Base-by-base conservation (phyloP, 2,888 invertebrate species). In the Mythimna lalbum region DNA sequence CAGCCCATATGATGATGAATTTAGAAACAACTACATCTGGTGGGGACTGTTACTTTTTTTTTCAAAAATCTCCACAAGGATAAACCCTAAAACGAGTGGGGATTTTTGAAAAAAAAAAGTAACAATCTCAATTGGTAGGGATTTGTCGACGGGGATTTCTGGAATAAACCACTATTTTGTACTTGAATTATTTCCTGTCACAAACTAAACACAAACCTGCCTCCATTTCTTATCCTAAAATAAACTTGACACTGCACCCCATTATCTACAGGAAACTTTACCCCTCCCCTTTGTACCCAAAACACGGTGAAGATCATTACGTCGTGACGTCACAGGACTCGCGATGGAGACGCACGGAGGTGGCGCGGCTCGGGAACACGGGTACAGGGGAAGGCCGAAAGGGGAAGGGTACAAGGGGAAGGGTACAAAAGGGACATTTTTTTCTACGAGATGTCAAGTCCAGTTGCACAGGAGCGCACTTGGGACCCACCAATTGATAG, bases 381-480 rank as follows among this genome's bases (percentile, higher is more conserved):
- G 73, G 60, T 17, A 56, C 47, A 57, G 53, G 23, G 49, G 23
- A 33, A 60, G 55, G 63, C 50, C 33, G 21, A 36, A 31, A 43
- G 14, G 47, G 50, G 23, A 57, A 39, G 63, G 66, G 75, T 60
- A 75, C 69, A 75, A 14, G 21, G 50, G 63, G 14, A 31, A 39
- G 39, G 39, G 39, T 39, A 39, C 14, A 39, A 55, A 43, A 66
- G 64, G 76, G 71, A 75, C 70, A 76, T 81, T 81, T 84, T 83
- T 83, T 68, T 74, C 57, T 27, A 69, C 63, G 63, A 70, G 59
- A 80, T 80, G 86, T 84, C 86, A 86, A 73, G 67, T 78, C 78
- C 85, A 85, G 80, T 61, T 27, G 49, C 39, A 68, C 87, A 82
- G 86, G 56, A 31, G 23, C 68, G 75, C 56, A 80, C 36, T 79